Evolutionary conservation across 1,140 invertebrate genomes (phyloP).

Genomic region (Drosophila truncata): DNA sequence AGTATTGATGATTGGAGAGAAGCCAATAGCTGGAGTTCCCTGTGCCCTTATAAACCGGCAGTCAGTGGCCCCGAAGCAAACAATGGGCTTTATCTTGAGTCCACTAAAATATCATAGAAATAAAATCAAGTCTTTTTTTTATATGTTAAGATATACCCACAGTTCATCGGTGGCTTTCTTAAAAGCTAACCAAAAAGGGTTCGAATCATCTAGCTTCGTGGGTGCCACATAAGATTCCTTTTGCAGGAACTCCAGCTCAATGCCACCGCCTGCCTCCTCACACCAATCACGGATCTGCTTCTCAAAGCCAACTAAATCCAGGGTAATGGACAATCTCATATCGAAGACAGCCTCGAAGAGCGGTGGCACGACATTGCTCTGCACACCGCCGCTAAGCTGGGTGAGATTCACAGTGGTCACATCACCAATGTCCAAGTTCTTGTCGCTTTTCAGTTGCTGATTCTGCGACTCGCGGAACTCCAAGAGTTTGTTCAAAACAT

Average conservation of each 20-base stretch:
- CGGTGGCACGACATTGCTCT: slow-evolving; percentile 95
- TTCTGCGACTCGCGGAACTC: slow-evolving; percentile 90
- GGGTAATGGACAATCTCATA: slow-evolving; percentile 90
- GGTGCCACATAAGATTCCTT: slow-evolving; percentile 88
- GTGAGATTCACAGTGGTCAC: slow-evolving; percentile 96
- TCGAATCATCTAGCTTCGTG: slow-evolving; percentile 89
- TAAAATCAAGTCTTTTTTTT: background rate
- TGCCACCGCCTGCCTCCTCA: slow-evolving; percentile 91
- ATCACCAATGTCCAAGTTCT: slow-evolving; percentile 90
- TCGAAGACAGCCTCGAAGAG: slow-evolving; percentile 91
- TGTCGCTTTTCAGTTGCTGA: slow-evolving; percentile 87
- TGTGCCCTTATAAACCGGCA: slow-evolving; percentile 90
- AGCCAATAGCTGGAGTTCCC: slow-evolving; percentile 90
- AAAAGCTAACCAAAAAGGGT: slow-evolving; percentile 94
- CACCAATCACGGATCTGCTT: slow-evolving; percentile 90
- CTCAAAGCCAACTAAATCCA: slow-evolving; percentile 90
- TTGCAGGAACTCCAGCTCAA: slow-evolving; percentile 90
- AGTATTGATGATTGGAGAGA: slow-evolving; percentile 92
- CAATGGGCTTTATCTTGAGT: slow-evolving; percentile 88
- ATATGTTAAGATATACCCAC: slow-evolving; percentile 88
- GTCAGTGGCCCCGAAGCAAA: slow-evolving; percentile 93
- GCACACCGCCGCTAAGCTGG: slow-evolving; percentile 93
- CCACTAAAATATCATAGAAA: slow-evolving; percentile 66
- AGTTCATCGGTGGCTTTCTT: slow-evolving; percentile 86
- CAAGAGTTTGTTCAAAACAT: slow-evolving; percentile 92